phyloP scores from a whole-genome alignment of 2,113 vertebrate genomes.

The Rhinolophus ferrumequinum region DNA sequence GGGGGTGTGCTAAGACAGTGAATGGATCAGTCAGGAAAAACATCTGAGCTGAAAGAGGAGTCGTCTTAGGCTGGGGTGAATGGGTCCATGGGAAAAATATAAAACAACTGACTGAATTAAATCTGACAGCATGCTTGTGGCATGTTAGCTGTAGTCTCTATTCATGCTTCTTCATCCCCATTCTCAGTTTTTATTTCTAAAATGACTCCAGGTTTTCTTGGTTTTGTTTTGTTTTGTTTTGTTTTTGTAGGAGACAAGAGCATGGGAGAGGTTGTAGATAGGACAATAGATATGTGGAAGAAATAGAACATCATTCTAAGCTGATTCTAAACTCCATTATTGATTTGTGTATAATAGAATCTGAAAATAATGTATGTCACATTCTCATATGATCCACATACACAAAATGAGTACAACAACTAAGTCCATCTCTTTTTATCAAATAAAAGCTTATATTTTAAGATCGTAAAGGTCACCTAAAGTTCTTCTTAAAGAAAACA shows the following conservation, averaged over 20 bases:
- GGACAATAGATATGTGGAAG: not conserved
- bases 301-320: not conserved
- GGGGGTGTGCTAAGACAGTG: not conserved
- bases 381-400: not conserved
- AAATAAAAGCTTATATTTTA: conserved; percentile 31
- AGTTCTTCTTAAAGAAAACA: not conserved
- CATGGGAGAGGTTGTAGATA: not conserved
- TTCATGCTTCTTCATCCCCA: not conserved
- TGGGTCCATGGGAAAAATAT: not conserved
- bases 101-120: not conserved
- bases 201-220: not conserved
- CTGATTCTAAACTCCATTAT: not conserved
- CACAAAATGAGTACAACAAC: not conserved
- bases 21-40: not conserved
- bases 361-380: conserved; percentile 27
- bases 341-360: not conserved
- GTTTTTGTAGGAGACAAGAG: not conserved
- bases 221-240: not conserved
- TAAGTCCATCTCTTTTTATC: not conserved
- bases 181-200: not conserved
- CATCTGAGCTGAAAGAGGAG: not conserved
- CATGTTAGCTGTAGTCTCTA: not conserved
- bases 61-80: not conserved
- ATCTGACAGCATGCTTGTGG: not conserved
- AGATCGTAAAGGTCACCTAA: not conserved